Conservation (phyloP, 2,113 vertebrate genomes). For the Lepidothrix coronata region DNA sequence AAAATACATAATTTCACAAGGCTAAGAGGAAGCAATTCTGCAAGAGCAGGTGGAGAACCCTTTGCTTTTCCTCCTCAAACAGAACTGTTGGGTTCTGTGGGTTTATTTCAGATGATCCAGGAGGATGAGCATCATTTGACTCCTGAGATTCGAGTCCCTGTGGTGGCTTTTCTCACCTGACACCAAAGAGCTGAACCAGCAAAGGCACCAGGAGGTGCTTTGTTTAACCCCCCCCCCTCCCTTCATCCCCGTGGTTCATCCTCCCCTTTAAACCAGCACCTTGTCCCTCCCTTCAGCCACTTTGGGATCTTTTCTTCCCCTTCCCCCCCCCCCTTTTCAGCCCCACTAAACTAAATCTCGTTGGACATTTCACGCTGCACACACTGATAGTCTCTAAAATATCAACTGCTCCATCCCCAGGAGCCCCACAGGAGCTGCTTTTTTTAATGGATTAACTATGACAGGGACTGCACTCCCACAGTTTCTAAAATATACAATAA, state of each 20-base stretch:
- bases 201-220: background rate
- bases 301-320: background rate
- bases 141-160: accelerated
- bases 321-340: background rate
- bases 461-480: conserved; percentile 68
- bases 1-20: background rate
- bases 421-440: conserved; percentile 52
- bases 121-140: accelerated
- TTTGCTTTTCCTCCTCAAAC: background rate
- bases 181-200: background rate
- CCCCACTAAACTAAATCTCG: background rate
- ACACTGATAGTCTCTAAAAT: background rate
- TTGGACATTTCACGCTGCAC: conserved; percentile 37
- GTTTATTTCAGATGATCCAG: background rate
- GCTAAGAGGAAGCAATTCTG: background rate
- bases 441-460: conserved; percentile 71
- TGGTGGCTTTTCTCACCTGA: background rate
- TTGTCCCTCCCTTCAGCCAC: background rate
- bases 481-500: conserved; percentile 72
- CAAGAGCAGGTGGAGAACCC: background rate
- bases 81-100: background rate
- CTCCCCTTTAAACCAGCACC: background rate
- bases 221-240: background rate
- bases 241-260: background rate
- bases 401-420: conserved; percentile 39